phyloP scores from a whole-genome alignment of 1,140 invertebrate genomes.

The Paralvinella palmiformis region DNA sequence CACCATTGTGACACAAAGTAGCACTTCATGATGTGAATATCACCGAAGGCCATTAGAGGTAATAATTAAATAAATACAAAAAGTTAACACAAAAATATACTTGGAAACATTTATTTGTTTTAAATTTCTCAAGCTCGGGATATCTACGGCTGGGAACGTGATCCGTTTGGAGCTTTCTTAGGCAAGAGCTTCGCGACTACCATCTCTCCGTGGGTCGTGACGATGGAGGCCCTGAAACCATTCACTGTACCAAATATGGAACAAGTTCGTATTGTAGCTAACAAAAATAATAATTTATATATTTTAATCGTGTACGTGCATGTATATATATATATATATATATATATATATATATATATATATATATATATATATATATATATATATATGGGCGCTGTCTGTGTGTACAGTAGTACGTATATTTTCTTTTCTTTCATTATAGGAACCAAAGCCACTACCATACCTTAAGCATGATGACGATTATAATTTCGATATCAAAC shows the following conservation, averaged over 20 bases:
- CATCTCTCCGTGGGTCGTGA: conserved; percentile 97
- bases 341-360: too few relatives aligned
- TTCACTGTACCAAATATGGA: conserved; percentile 70
- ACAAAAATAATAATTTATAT: background rate
- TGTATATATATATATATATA: too few relatives aligned
- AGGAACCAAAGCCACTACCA: conserved; percentile 75
- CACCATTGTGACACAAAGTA: too few relatives aligned
- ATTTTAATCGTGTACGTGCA: background rate
- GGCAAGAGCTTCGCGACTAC: conserved; percentile 92
- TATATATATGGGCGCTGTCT: too few relatives aligned
- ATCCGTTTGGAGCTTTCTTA: conserved; percentile 95
- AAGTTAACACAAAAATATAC: background rate
- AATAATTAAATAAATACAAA: background rate
- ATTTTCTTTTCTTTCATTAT: conserved; percentile 42
- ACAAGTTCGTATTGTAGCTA: conserved; percentile 51
- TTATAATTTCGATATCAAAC: conserved; percentile 90
- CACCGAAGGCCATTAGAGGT: too few relatives aligned
- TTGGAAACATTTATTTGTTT: too few relatives aligned
- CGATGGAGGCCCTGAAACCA: conserved; percentile 86
- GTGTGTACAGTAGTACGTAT: too few relatives aligned
- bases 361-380: too few relatives aligned
- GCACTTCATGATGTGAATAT: too few relatives aligned
- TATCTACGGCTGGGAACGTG: conserved; percentile 99
- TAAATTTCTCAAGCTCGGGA: conserved; percentile 68
- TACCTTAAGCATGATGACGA: conserved; percentile 80